Percentiles rank a stretch among this genome's conserved stretches.
Evolutionary conservation across 2,797 vertebrate genomes (phyloP).

Genomic region (Etheostoma nigrum): DNA sequence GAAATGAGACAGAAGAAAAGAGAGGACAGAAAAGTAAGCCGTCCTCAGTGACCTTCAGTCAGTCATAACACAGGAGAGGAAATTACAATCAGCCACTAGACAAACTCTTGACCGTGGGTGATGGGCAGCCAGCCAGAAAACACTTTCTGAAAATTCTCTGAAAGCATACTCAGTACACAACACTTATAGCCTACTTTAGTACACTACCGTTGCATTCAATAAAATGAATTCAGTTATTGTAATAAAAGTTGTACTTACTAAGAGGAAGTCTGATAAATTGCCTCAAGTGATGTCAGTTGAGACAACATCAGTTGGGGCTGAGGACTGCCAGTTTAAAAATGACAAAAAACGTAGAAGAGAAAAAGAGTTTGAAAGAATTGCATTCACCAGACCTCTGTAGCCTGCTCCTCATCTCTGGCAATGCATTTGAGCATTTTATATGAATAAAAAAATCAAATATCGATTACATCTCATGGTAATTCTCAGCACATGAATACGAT

Average conservation of each 20-base stretch:
- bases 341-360: too few species aligned
- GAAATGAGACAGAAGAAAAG: conserved; percentile 23
- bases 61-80: conserved; percentile 34
- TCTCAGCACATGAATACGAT: background rate
- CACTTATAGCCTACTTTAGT: background rate
- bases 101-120: conserved; percentile 16
- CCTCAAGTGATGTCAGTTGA: background rate
- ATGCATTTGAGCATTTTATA: too few species aligned
- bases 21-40: conserved; percentile 32
- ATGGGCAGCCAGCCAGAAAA: conserved; percentile 19
- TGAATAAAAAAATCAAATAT: background rate
- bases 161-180: background rate
- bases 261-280: background rate
- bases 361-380: background rate
- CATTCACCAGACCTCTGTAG: background rate
- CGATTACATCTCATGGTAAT: background rate
- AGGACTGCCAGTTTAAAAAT: too few species aligned
- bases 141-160: background rate
- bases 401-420: background rate
- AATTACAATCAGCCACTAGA: conserved; percentile 48
- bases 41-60: conserved; percentile 31
- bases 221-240: background rate
- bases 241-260: background rate
- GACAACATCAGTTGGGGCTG: too few species aligned
- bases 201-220: background rate